Evolutionary conservation across 2,113 vertebrate genomes (phyloP).

Genomic region (Salvelinus alpinus): DNA sequence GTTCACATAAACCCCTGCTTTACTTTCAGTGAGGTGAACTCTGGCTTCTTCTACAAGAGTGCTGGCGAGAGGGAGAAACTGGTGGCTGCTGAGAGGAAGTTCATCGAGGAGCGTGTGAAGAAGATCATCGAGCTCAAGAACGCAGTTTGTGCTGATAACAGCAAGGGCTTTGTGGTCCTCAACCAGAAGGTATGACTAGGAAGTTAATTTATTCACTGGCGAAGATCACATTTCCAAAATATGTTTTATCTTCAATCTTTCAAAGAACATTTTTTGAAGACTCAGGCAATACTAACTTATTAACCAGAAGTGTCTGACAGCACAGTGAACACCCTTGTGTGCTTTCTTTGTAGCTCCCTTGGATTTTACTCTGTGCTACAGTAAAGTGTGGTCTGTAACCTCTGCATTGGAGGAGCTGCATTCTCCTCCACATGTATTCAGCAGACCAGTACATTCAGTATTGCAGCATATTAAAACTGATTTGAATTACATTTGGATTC

Average conservation of each 20-base stretch:
- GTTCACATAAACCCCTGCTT: too few relatives aligned
- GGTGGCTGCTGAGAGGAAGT: constrained; percentile 93
- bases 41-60: constrained; percentile 98
- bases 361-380: constrained; percentile 43
- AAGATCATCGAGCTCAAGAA: constrained; percentile 93
- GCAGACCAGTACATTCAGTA: constrained; percentile 29
- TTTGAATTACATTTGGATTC: too few relatives aligned
- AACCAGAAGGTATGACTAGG: constrained; percentile 89
- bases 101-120: constrained; percentile 92
- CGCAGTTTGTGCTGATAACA: constrained; percentile 81
- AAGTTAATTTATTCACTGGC: too few relatives aligned
- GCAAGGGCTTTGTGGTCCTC: constrained; percentile 93
- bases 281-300: too few relatives aligned
- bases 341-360: constrained; percentile 34
- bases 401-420: constrained; percentile 38
- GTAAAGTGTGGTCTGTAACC: constrained; percentile 47
- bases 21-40: constrained; percentile 83
- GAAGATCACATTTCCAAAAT: too few relatives aligned
- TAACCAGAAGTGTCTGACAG: not conserved
- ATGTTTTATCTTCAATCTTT: too few relatives aligned
- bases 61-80: constrained; percentile 92
- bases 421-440: constrained; percentile 45
- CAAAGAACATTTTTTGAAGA: too few relatives aligned
- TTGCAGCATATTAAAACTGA: too few relatives aligned
- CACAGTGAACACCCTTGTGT: constrained; percentile 46